Base-by-base conservation (phyloP, 1,140 invertebrate genomes). In the Nebria ingens region DNA sequence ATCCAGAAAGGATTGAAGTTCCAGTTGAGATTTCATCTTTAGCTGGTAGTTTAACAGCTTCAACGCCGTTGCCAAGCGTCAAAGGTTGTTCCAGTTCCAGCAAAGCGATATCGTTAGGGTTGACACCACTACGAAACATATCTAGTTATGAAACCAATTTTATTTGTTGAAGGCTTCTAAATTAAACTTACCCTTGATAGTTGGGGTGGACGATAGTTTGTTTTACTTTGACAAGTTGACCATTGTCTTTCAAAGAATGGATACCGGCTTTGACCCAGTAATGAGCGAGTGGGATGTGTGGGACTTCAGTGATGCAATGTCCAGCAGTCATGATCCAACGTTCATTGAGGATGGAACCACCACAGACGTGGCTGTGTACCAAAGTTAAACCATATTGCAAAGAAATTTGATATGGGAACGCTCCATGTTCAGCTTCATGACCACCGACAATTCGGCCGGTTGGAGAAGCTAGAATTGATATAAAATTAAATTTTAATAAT, bases 51-150 rank as follows among this genome's bases (percentile, higher is more conserved):
- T 58, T 54, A 12, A 83, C 70, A 0, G 76, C 62, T 0, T 72
- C 65, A 0, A 87, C 75, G 40, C 63, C 64, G 17, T 76, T 61
- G 58, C 73, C 78, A 51, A 79, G 76, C 1, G 58, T 62, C 21
- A 86, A 62, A 1, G 79, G 72, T n/a, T 66, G 70, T 6, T 67
- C 69, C n/a, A 84, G 63, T 56, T 71, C 73, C 17, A 87, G 62
- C 0, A 87, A 49, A 23, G 80, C 83, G 50, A 87, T 79, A 59
- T 88, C 85, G 56, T 80, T 73, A 49, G 73, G 73, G 17, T 69
- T 74, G n/a, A 77, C 76, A 4, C 72, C 73, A 15, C 72, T 73
- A 59, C 13, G 62, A 64, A 20, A 21, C 13, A 45, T 53, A 42
- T 55, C 19, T 22, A 3, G n/a, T 17, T 34, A 53, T 51, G 20